These are phyloP conservation scores for Habrosyne pyritoides DNA, from an alignment of 2,888 invertebrate species.

Conservation along the genomic window DNA sequence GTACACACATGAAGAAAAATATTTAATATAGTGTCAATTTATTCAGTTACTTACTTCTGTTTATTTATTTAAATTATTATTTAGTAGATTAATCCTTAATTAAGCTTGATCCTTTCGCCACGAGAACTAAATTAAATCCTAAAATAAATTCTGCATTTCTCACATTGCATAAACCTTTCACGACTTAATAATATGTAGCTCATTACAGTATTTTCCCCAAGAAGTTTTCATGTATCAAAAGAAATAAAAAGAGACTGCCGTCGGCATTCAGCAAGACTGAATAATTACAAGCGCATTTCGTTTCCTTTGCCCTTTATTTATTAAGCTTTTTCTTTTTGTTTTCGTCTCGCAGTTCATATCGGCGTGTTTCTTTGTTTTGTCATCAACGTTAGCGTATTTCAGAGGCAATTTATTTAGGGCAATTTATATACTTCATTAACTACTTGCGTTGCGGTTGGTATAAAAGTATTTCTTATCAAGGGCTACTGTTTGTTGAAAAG, in stretches of 20 bases:
- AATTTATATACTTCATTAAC: conserved; percentile 10
- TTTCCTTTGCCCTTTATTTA: conserved; percentile 30
- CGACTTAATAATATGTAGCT: not conserved
- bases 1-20: no score
- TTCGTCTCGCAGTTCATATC: conserved; percentile 16
- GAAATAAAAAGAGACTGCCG: conserved; percentile 33
- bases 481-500: not conserved
- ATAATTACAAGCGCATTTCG: conserved; percentile 35
- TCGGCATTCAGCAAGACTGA: conserved; percentile 44
- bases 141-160: not conserved
- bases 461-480: not conserved
- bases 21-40: no score
- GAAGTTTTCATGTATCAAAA: conserved; percentile 2
- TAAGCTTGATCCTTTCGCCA: not conserved
- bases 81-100: not conserved
- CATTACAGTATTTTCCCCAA: not conserved
- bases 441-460: not conserved
- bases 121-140: not conserved
- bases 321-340: conserved; percentile 30
- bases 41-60: not conserved
- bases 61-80: no score
- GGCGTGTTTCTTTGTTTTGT: conserved; percentile 35
- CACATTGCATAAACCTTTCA: not conserved
- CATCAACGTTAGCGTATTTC: conserved; percentile 29
- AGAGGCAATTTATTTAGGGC: conserved; percentile 23